Evolutionary conservation across 2,113 vertebrate species (phyloP).

Genomic region (Puma concolor): DNA sequence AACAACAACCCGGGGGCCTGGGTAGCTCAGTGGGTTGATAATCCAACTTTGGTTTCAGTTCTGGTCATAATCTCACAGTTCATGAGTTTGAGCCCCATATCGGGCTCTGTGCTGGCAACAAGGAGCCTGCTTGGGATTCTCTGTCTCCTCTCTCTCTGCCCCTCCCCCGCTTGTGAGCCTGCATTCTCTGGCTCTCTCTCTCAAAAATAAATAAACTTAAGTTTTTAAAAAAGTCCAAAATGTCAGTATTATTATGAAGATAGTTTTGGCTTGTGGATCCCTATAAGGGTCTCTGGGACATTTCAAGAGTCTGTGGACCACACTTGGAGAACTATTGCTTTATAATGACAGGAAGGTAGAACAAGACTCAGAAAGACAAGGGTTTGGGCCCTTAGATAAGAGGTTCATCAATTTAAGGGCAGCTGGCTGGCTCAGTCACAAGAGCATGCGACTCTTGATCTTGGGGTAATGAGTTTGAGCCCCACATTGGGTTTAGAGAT

Average conservation of each 20-base stretch:
- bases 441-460: not conserved
- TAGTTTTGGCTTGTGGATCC: not conserved
- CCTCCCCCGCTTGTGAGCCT: no score
- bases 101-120: no score
- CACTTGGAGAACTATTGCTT: not conserved
- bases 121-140: no score
- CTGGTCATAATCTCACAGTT: no score
- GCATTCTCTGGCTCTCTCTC: no score
- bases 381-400: not conserved
- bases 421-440: not conserved
- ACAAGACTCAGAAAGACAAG: not conserved
- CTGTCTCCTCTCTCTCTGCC: no score
- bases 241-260: not conserved
- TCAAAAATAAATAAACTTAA: no score
- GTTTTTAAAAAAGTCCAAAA: not conserved
- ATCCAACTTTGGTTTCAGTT: no score
- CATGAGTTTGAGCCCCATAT: no score
- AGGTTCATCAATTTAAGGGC: not conserved
- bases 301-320: not conserved
- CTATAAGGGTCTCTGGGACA: not conserved
- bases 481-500: not conserved
- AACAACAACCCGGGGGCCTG: no score
- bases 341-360: not conserved
- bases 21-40: no score
- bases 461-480: not conserved